A percentile compares a stretch with the other conserved stretches of the same genome.
phyloP scores from a whole-genome alignment of 2,888 invertebrate genomes.

The Eupithecia exiguata region DNA sequence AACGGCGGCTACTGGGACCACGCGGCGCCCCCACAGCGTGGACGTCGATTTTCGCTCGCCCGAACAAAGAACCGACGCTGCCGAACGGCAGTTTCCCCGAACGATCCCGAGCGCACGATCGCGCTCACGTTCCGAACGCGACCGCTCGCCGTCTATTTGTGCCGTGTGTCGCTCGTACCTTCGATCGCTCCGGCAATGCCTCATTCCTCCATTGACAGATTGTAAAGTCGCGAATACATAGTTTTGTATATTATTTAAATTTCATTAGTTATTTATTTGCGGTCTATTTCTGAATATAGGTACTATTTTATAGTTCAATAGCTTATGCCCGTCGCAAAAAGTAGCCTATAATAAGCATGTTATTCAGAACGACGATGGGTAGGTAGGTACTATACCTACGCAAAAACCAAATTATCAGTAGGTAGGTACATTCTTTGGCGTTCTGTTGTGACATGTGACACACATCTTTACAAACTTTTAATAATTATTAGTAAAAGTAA shows the following conservation, averaged over 20 bases:
- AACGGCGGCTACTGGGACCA: conserved; percentile 44
- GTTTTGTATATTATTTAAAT: conserved; percentile 10
- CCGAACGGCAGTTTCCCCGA: conserved; percentile 4
- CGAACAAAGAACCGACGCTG: neutral
- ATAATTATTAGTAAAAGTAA: too few species aligned
- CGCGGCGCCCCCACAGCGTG: conserved; percentile 34
- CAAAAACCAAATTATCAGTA: too few species aligned
- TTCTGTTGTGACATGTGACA: too few species aligned
- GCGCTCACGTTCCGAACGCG: conserved; percentile 24
- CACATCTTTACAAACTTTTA: too few species aligned
- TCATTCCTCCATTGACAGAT: conserved; percentile 48
- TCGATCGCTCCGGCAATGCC: conserved; percentile 59
- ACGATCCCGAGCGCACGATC: conserved; percentile 28
- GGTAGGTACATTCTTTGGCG: too few species aligned
- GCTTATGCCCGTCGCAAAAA: too few species aligned
- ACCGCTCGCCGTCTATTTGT: conserved; percentile 54
- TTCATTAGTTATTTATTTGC: conserved; percentile 1
- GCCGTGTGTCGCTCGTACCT: conserved; percentile 66
- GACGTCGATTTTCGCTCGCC: conserved; percentile 12
- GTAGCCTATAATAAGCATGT: too few species aligned
- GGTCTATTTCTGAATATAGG: too few species aligned
- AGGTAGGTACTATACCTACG: too few species aligned
- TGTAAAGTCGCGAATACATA: conserved; percentile 9
- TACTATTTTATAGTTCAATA: too few species aligned
- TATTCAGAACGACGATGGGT: too few species aligned